phyloP scores from a whole-genome alignment of 2,797 vertebrate genomes.

The Lagocephalus sceleratus region DNA sequence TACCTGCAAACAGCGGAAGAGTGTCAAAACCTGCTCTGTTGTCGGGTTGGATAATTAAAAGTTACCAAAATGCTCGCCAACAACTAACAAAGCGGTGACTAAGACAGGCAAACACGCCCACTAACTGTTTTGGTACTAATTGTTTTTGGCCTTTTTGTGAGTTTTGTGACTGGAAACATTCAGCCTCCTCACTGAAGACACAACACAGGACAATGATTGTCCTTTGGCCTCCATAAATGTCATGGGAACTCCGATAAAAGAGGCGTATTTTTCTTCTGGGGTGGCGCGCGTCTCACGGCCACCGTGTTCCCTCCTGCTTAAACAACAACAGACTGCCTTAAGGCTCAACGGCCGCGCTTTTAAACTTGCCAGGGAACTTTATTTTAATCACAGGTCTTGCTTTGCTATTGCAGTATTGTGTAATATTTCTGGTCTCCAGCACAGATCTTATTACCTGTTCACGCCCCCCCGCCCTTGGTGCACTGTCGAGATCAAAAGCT shows the following conservation, averaged over 20 bases:
- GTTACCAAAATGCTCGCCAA: constrained; percentile 1
- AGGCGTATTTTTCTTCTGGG: constrained; percentile 8
- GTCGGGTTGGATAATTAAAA: constrained; percentile 4
- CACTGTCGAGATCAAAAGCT: constrained; percentile 57
- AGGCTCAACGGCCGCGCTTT: neutral
- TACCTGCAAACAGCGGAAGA: constrained; percentile 2
- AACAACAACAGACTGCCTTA: neutral
- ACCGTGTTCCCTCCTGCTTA: no score
- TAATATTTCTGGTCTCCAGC: constrained; percentile 26
- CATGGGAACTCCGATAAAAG: constrained; percentile 8
- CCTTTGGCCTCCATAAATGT: constrained; percentile 7
- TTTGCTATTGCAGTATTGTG: constrained; percentile 19
- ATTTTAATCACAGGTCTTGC: constrained; percentile 9
- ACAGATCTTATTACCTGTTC: constrained; percentile 42
- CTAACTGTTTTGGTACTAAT: constrained; percentile 14
- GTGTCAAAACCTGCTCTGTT: constrained; percentile 1
- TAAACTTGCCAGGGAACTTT: constrained; percentile 1
- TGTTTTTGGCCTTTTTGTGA: constrained; percentile 22
- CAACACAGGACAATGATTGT: neutral
- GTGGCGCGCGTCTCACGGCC: neutral
- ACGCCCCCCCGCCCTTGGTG: constrained; percentile 10
- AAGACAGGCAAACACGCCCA: constrained; percentile 30
- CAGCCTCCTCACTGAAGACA: constrained; percentile 8
- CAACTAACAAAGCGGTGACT: constrained; percentile 17
- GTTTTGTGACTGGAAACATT: constrained; percentile 20